Base-by-base conservation (phyloP, 2,113 vertebrate genomes). In the Oryzias woworae region DNA sequence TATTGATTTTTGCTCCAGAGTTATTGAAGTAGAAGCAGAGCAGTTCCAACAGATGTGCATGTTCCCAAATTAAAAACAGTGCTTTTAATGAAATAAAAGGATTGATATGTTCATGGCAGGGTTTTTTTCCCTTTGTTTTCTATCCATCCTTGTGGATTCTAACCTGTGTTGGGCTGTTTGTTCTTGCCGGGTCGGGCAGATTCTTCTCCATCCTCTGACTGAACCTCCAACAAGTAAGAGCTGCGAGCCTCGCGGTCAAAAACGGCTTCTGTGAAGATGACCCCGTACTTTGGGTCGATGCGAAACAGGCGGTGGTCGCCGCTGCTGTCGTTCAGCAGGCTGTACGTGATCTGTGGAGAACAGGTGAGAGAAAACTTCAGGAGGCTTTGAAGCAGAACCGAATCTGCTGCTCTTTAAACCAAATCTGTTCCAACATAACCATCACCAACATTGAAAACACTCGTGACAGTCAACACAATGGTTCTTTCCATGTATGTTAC, bases 171-270 rank as follows among this genome's bases (percentile, higher is more conserved):
- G 24, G 94, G 90, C 26, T 92, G 92, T 7, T 93, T 95, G 68
- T 92, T 91, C 61, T 93, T 95, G 58, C 95, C 94, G 23, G 95
- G 94, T 53, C 93, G 89, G 24, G 94, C 92, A 0, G 95, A 96
- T 63, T 95, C 95, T 83, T 90, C 93, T 1, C 93, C 92, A 58
- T 96, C 95, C 58, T 90, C 85, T 14, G 94, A 95, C 71, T 93
- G 92, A 53, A 96, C 90, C 78, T 96, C 95, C 58, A 96, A 83
- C 18, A 96, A 87, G 70, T 95, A 96, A 17, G 94, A 95, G 17
- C 90, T 87, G 23, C 94, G 95, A 42, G 92, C 90, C 81, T 96
- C 95, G 4, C 95, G 92, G 52, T 96, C 95, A 82, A 96, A 96
- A 64, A 95, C 91, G 0, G 93, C 89, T 58, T 93, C 88, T 3